A percentile compares a stretch with the other conserved stretches of the same genome.
Evolutionary conservation across 64 coral and sea anemone genomes (phyloP).

Genomic region (Astreopora myriophthalma): DNA sequence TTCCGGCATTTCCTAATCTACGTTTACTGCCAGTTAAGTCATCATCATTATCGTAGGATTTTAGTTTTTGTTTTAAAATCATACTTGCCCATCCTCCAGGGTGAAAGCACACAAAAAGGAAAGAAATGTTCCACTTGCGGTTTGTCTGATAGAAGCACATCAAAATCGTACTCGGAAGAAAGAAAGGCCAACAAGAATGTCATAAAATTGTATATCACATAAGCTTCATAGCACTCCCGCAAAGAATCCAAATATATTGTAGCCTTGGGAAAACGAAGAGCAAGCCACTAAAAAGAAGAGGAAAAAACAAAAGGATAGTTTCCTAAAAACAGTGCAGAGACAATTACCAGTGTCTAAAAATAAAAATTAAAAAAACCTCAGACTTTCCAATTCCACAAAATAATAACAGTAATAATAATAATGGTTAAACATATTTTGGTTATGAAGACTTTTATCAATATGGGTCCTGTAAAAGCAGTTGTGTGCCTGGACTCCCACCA

Average conservation of each 20-base stretch:
- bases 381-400: too few relatives aligned
- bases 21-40: too few relatives aligned
- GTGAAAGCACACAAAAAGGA: conserved; percentile 83
- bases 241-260: conserved; percentile 95
- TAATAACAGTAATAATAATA: too few relatives aligned
- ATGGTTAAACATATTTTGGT: too few relatives aligned
- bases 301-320: neutral
- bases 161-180: conserved; percentile 74
- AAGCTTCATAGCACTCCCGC: conserved; percentile 97
- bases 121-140: conserved; percentile 89
- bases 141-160: conserved; percentile 64
- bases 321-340: too few relatives aligned
- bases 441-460: too few relatives aligned
- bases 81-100: conserved; percentile 88
- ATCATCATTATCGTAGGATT: too few relatives aligned
- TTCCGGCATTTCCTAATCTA: too few relatives aligned
- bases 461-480: too few relatives aligned
- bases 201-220: conserved; percentile 95
- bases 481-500: too few relatives aligned
- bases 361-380: too few relatives aligned
- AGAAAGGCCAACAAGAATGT: conserved; percentile 84
- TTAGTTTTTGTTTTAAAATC: neutral
- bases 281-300: conserved; percentile 90
- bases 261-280: conserved; percentile 92
- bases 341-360: too few relatives aligned